phyloP scores from a whole-genome alignment of 2,797 vertebrate genomes.

The Liparis tanakae region DNA sequence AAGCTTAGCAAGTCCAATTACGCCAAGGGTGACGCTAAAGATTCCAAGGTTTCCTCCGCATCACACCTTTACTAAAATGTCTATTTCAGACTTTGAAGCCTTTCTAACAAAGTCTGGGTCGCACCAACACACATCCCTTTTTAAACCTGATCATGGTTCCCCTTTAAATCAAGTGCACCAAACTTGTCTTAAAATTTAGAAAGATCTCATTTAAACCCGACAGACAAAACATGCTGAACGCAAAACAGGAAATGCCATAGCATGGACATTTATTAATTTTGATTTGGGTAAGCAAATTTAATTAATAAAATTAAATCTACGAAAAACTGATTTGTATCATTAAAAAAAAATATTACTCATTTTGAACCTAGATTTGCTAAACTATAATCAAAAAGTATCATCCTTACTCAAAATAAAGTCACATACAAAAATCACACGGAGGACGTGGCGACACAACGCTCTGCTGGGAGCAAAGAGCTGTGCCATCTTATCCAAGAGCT shows the following conservation, averaged over 20 bases:
- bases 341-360: not conserved
- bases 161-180: not conserved
- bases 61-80: not conserved
- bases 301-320: not conserved
- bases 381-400: not conserved
- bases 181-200: not conserved
- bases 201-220: not conserved
- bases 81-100: not conserved
- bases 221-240: not conserved
- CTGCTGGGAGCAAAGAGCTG: constrained; percentile 46
- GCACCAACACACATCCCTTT: not conserved
- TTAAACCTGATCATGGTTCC: not conserved
- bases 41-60: not conserved
- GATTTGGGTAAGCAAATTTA: not conserved
- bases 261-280: not conserved
- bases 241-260: not conserved
- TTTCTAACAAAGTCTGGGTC: constrained; percentile 4
- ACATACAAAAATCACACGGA: constrained; percentile 9
- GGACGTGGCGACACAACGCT: constrained; percentile 28
- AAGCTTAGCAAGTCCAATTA: not conserved
- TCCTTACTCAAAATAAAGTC: not conserved
- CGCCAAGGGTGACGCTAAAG: not conserved
- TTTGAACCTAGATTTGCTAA: not conserved
- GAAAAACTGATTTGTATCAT: not conserved
- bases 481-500: constrained; percentile 38